Conservation (phyloP, 1,140 invertebrate genomes). For the Heliconius hermathena region DNA sequence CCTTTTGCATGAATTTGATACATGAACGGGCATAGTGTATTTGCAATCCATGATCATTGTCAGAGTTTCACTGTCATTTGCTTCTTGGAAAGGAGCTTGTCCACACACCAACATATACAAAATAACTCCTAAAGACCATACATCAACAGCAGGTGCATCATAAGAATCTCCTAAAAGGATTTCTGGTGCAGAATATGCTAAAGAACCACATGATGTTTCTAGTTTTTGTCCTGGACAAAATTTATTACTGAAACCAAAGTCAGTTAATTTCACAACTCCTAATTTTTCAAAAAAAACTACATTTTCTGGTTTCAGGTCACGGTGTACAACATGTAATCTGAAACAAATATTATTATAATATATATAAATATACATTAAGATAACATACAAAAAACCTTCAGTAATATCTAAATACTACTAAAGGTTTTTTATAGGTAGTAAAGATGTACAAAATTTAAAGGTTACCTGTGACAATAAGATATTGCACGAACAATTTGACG, state of each 20-base stretch:
- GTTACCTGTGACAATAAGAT: slow-evolving; percentile 97
- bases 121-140: slow-evolving; percentile 99
- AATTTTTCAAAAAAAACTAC: slow-evolving; percentile 99
- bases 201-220: slow-evolving; percentile 99
- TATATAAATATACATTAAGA: no score
- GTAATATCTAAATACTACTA: no score
- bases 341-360: slow-evolving; percentile 42
- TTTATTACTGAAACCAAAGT: slow-evolving; percentile 99
- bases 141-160: slow-evolving; percentile 97
- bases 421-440: no score
- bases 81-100: slow-evolving; percentile 98
- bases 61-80: slow-evolving; percentile 99
- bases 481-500: slow-evolving; percentile 98
- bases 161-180: slow-evolving; percentile 98
- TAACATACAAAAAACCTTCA: no score
- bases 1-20: slow-evolving; percentile 93
- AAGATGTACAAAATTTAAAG: neutral
- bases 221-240: slow-evolving; percentile 98
- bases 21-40: slow-evolving; percentile 95
- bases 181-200: slow-evolving; percentile 99
- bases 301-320: slow-evolving; percentile 99
- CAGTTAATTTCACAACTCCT: slow-evolving; percentile 98
- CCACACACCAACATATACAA: slow-evolving; percentile 99
- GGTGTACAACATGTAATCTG: slow-evolving; percentile 92
- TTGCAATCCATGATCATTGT: slow-evolving; percentile 99